A percentile compares a stretch with the other conserved stretches of the same genome.
Evolutionary conservation across 2,113 vertebrate genomes (phyloP).

Genomic region (Erpornis zantholeuca): DNA sequence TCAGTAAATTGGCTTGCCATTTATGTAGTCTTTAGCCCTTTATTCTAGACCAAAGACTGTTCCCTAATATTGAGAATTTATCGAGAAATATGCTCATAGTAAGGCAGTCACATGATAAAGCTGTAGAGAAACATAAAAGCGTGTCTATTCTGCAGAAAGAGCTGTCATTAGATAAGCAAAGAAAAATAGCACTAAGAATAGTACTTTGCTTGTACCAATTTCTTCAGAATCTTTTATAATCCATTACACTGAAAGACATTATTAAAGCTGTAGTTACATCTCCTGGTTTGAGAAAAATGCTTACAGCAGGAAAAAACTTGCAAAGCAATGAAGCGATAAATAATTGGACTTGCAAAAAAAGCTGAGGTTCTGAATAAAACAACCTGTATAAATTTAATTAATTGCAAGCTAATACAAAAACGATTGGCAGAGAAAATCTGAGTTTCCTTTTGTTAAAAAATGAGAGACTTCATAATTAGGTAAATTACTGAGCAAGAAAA

Average conservation of each 20-base stretch:
- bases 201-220: conserved; percentile 47
- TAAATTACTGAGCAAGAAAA: conserved; percentile 64
- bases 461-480: conserved; percentile 13
- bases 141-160: conserved; percentile 30
- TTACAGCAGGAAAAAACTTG: background rate
- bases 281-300: conserved; percentile 35
- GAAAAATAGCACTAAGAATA: conserved; percentile 58
- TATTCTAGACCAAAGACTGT: conserved; percentile 1
- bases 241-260: conserved; percentile 54
- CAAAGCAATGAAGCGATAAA: conserved; percentile 30
- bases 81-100: background rate
- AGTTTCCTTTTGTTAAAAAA: conserved; percentile 40
- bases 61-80: conserved; percentile 22
- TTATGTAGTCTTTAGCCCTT: background rate
- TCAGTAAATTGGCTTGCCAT: background rate
- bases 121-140: conserved; percentile 47
- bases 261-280: conserved; percentile 61
- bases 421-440: conserved; percentile 18
- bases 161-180: conserved; percentile 63
- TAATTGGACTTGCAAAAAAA: conserved; percentile 7
- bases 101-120: conserved; percentile 23
- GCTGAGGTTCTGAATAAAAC: conserved; percentile 42
- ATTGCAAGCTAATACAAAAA: conserved; percentile 46
- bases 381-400: conserved; percentile 66
- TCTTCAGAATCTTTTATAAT: conserved; percentile 49